Base-by-base conservation (phyloP, 1,140 invertebrate genomes). In the Fopius arisanus region DNA sequence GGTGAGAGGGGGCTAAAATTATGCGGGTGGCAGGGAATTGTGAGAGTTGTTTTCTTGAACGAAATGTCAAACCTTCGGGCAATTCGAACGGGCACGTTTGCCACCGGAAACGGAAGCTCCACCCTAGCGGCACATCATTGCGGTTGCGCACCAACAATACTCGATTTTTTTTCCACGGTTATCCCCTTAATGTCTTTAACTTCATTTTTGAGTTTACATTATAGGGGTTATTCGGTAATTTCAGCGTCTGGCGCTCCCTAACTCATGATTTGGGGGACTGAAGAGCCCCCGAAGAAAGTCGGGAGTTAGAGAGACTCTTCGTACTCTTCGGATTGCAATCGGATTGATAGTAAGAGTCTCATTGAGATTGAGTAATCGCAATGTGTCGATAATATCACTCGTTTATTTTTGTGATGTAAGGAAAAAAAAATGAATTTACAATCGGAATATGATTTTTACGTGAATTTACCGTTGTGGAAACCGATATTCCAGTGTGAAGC, bases 71-170 rank as follows among this genome's bases (percentile, higher is more conserved):
- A 19, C 28, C 62, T 65, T n/a, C 19, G 9, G 62, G 9, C 54
- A 31, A 65, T 29, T 31, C 79, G 78, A 68, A 63, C 75, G 78
- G 16, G 76, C 84, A 85, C 84, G 84, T 84, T 78, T 80, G 72
- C 74, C 79, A 72, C 84, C 82, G 84, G 84, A 85, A 85, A 85
- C 84, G 84, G 84, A 85, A 85, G 82, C 83, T 85, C 83, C 82
- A 82, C 83, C 83, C 82, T 82, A 77, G 70, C 33, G 73, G 73
- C 70, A 66, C 65, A 41, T 3, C 37, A 19, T 31, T 23, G 54
- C 33, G 43, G 68, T 40, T 33, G 66, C 43, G 59, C 41, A 70
- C 41, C 21, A 48, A 66, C 41, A 71, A 62, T 72, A 73, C 68
- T 59, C n/a, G n/a, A 43, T 70, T n/a, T 66, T 66, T 33, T 65